phyloP scores from a whole-genome alignment of 2,888 invertebrate genomes.

The Tetranychus piercei region DNA sequence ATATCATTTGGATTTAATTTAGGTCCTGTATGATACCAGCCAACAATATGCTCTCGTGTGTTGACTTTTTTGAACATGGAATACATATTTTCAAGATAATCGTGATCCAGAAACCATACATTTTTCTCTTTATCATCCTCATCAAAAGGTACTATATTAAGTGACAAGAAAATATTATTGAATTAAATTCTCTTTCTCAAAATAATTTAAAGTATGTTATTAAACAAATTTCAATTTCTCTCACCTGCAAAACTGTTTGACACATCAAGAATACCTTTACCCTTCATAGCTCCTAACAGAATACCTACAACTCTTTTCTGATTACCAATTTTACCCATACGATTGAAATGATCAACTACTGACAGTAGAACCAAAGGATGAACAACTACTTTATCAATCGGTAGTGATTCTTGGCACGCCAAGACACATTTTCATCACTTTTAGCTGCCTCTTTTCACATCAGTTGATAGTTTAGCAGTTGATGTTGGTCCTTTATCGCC shows the following conservation, averaged over 20 bases:
- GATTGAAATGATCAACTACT: conserved; percentile 98
- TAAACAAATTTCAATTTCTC: not conserved
- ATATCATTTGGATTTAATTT: conserved; percentile 97
- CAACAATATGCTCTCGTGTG: conserved; percentile 83
- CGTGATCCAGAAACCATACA: conserved; percentile 98
- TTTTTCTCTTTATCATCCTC: conserved; percentile 98
- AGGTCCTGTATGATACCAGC: conserved; percentile 99
- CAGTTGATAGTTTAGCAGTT: not conserved
- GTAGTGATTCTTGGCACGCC: conserved; percentile 14
- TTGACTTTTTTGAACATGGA: conserved; percentile 99
- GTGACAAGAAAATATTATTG: conserved; percentile 49
- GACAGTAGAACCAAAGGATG: conserved; percentile 92
- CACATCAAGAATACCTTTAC: conserved; percentile 85
- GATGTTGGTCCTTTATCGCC: not conserved
- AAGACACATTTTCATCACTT: not conserved
- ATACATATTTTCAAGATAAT: conserved; percentile 98
- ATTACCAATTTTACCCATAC: conserved; percentile 97
- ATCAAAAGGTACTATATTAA: conserved; percentile 95
- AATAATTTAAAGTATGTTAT: too few species aligned
- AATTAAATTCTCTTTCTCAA: too few species aligned
- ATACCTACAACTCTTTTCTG: conserved; percentile 96
- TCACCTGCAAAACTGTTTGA: conserved; percentile 99
- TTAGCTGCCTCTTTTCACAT: not conserved
- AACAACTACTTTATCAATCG: conserved; percentile 66
- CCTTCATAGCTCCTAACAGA: conserved; percentile 80